These are phyloP conservation scores for Echinometra lucunter DNA, from an alignment of 53 echinoderm and acorn worm species.

Conservation along the genomic window DNA sequence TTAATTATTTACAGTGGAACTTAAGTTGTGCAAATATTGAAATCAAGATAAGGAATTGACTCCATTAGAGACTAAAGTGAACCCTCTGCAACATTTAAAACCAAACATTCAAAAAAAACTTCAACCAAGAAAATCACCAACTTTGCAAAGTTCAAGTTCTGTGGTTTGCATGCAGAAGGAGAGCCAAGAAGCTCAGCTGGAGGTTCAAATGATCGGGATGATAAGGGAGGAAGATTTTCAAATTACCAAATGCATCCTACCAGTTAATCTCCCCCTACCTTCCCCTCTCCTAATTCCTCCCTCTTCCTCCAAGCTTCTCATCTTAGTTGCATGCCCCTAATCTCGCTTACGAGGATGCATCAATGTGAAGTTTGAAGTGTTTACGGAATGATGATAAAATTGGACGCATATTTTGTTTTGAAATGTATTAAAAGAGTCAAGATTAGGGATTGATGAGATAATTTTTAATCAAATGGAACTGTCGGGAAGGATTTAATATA, in stretches of 20 bases:
- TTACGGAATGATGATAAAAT: not conserved
- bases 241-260: slow-evolving; percentile 28
- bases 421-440: not conserved
- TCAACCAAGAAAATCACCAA: not conserved
- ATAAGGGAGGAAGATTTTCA: slow-evolving; percentile 43
- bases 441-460: not conserved
- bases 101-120: not conserved
- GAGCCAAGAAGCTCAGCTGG: not conserved
- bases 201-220: not conserved
- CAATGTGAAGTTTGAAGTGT: not conserved
- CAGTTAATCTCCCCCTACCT: not conserved
- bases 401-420: not conserved
- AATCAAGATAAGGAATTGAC: too few species aligned
- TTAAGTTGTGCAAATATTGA: too few species aligned
- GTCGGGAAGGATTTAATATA: not conserved
- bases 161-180: not conserved
- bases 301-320: not conserved
- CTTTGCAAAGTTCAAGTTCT: not conserved
- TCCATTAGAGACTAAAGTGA: too few species aligned
- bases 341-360: not conserved
- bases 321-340: slow-evolving; percentile 8
- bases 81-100: not conserved
- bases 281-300: slow-evolving; percentile 11
- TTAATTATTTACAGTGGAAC: too few species aligned
- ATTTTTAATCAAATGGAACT: not conserved